phyloP scores from a whole-genome alignment of 2,113 vertebrate genomes.

The Tragulus kanchil region DNA sequence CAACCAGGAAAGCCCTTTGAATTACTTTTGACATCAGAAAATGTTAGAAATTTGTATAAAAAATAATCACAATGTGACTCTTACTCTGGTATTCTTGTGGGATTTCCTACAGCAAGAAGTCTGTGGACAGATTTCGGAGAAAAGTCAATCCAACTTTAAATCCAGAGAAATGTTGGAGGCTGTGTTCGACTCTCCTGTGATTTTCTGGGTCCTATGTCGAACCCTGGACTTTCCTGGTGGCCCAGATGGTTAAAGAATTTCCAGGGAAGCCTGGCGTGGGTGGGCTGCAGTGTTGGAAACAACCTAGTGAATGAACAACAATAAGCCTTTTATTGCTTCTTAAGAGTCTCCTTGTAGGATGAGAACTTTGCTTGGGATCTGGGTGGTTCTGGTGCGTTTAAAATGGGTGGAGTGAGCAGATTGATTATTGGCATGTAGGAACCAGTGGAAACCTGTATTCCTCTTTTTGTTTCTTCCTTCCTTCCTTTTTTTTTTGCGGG shows the following conservation, averaged over 20 bases:
- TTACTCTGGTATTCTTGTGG: neutral
- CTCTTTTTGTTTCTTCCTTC: too few relatives aligned
- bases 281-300: neutral
- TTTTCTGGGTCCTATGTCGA: neutral
- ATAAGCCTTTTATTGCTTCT: neutral
- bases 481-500: neutral
- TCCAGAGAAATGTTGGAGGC: neutral
- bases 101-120: neutral
- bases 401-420: neutral
- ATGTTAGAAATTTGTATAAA: neutral
- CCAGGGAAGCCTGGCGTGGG: neutral
- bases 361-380: neutral
- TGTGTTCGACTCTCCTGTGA: neutral
- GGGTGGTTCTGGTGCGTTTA: conserved; percentile 4
- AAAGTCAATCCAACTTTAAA: neutral
- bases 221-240: neutral
- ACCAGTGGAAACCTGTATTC: neutral
- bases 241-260: neutral
- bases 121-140: neutral
- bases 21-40: neutral
- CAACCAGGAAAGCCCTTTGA: neutral
- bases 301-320: neutral
- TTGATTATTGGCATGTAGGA: neutral
- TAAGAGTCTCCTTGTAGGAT: neutral
- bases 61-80: neutral